Base-by-base conservation (phyloP, 2,888 invertebrate species). In the Xylota sylvarum region DNA sequence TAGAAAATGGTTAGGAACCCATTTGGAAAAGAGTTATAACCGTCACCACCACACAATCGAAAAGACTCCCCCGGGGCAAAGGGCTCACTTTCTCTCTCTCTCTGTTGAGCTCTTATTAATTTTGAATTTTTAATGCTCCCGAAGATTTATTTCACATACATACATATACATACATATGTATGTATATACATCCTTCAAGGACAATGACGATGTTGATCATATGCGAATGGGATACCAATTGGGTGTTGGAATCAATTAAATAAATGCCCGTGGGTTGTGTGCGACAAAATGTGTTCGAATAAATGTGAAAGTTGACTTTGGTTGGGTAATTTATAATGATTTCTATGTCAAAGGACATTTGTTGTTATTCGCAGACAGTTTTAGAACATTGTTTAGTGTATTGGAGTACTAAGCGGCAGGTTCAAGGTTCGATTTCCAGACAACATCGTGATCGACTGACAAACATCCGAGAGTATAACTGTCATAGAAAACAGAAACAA, bases 61-160 rank as follows among this genome's bases (percentile, higher is more conserved):
- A 76, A 72, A 60, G n/a, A 52, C 14, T 55, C 52, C 52, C 81
- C 72, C 37, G 4, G 35, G 72, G 85, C 70, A 5, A 0, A 37
- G 17, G 64, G 43, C 3, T 23, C 3, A 2, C 23, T 23, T 3
- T 23, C 23, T 23, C 23, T 35, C 35, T 35, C 35, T 35, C 60
- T 46, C 52, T 77, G 35, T 80, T 72, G 70, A 17, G 65, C 27
- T 70, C 80, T 85, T 85, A 81, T 80, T 81, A 85, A 81, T 60
- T 85, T 81, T 55, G 72, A 65, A 81, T 85, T 70, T 65, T 80
- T 60, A 80, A 85, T 72, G 76, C 37, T 65, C 19, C 19, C n/a
- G 23, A 46, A 40, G 64, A 70, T 48, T 60, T 73, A 55, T 46
- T 62, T 58, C 5, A 12, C 37, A 17, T 64, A 32, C 32, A 32